These are phyloP conservation scores for Simalia tracyae DNA, from an alignment of 2,797 vertebrate genomes.

Conservation along the genomic window DNA sequence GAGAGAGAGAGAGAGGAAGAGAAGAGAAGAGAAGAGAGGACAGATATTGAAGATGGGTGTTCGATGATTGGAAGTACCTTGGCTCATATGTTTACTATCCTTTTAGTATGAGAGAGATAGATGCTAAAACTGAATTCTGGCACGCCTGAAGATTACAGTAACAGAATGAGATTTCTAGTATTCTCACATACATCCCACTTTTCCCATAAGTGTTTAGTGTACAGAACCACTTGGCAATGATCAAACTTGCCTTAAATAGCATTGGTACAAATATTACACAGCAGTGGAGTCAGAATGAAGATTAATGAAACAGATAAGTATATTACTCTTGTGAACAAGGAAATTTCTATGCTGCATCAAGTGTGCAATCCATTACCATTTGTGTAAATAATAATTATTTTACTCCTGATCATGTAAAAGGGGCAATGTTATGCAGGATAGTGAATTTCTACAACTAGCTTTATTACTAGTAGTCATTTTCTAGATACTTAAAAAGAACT, in stretches of 20 bases:
- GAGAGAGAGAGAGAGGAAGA: background rate
- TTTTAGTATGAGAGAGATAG: background rate
- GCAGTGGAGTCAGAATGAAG: background rate
- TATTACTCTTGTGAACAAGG: background rate
- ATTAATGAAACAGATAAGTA: background rate
- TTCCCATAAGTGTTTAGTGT: background rate
- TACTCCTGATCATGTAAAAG: background rate
- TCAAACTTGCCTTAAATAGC: background rate
- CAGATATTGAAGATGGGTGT: background rate
- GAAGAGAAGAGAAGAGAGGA: background rate
- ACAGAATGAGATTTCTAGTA: slow-evolving; percentile 5
- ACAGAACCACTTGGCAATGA: background rate
- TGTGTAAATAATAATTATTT: background rate
- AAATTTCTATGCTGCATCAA: background rate
- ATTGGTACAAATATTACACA: background rate
- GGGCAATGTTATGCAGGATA: background rate
- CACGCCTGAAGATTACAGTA: background rate
- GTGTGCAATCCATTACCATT: background rate
- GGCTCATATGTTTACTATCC: background rate
- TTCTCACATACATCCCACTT: background rate
- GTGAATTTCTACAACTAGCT: background rate
- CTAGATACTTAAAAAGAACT: background rate
- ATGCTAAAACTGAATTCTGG: background rate
- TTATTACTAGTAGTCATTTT: background rate
- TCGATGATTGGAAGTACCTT: background rate